Percentiles rank a stretch among this genome's conserved stretches.
Conservation (phyloP, 1,140 invertebrate species). For the Caenorhabditis latens region DNA sequence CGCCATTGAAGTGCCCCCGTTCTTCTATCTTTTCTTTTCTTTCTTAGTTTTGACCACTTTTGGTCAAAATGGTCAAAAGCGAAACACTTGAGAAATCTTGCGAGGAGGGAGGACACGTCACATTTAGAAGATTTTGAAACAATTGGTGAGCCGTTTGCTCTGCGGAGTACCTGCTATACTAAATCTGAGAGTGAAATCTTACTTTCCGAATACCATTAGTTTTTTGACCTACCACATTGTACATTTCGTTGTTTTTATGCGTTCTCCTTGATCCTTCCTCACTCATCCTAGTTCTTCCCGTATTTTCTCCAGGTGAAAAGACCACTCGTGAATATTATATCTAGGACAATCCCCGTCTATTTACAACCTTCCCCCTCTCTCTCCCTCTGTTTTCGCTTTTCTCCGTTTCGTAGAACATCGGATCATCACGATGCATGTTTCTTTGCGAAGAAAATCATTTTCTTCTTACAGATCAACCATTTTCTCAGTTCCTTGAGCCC, state of each 20-base stretch:
- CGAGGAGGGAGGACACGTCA: not conserved
- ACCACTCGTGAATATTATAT: conserved; percentile 54
- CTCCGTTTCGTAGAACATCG: conserved; percentile 8
- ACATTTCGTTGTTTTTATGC: conserved; percentile 10
- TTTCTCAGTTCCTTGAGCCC: not conserved
- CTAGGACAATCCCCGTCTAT: conserved; percentile 51
- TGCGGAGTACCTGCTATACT: not conserved
- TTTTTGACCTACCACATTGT: not conserved
- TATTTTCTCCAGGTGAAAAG: conserved; percentile 34
- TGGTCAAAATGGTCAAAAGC: not conserved
- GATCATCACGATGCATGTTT: conserved; percentile 48
- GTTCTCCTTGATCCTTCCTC: not conserved
- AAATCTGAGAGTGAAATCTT: too few species aligned
- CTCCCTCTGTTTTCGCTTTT: not conserved
- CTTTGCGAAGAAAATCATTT: conserved; percentile 2
- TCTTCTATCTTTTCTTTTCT: conserved; percentile 5
- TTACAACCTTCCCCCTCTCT: conserved; percentile 15
- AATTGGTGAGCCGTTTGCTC: not conserved
- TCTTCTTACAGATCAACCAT: not conserved
- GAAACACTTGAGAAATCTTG: conserved; percentile 13
- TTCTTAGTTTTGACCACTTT: conserved; percentile 42
- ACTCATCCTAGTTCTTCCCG: not conserved
- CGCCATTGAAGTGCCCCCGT: conserved; percentile 38
- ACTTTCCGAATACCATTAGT: too few species aligned
- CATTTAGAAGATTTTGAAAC: conserved; percentile 31